Base-by-base conservation (phyloP, 2,113 vertebrate genomes). In the Plestiodon gilberti region DNA sequence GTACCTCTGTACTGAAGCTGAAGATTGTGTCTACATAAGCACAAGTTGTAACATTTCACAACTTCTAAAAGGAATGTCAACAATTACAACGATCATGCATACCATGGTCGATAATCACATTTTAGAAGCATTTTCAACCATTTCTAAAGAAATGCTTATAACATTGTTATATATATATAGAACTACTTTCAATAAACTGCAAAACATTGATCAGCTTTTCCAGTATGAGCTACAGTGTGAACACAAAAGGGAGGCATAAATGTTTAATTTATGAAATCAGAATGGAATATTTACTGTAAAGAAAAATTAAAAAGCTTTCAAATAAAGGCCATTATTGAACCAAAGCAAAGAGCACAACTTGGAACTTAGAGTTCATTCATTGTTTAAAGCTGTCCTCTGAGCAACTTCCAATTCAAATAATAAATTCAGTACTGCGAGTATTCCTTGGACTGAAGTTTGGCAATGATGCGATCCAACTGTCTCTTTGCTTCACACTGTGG, bases 401-500 rank as follows among this genome's bases (percentile, higher is more conserved):
- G 62, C 93, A 94, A 95, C 94, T 96, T 95, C 43, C 96, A 96
- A 95, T 95, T 96, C 94, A 94, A 94, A 95, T 92, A 94, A 95
- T 90, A 89, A 90, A 93, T 94, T 98, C 95, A 99, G 97, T 98
- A 99, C 94, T 98, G 98, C 81, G 98, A 97, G 95, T 98, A 98
- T 95, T 99, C 98, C 97, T 99, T 99, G 92, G 98, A 98, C 91
- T 98, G 98, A 96, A 98, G 96, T 97, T 99, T 99, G 95, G 98
- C 97, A 94, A 99, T 95, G 95, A 99, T 99, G 92, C 98, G 98
- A 95, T 99, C 98, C 97, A 99, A 96, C 96, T 99, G 98, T 95
- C 98, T 97, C 96, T 99, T 99, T 90, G 98, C 98, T 97, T 99
- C 98, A 78, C 98, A 99, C 96, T 99, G 98, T 88, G 98, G 98